A percentile compares a stretch with the other conserved stretches of the same genome.
Evolutionary conservation across 2,113 vertebrate genomes (phyloP).

Genomic region (Psammodynastes pulverulentus): DNA sequence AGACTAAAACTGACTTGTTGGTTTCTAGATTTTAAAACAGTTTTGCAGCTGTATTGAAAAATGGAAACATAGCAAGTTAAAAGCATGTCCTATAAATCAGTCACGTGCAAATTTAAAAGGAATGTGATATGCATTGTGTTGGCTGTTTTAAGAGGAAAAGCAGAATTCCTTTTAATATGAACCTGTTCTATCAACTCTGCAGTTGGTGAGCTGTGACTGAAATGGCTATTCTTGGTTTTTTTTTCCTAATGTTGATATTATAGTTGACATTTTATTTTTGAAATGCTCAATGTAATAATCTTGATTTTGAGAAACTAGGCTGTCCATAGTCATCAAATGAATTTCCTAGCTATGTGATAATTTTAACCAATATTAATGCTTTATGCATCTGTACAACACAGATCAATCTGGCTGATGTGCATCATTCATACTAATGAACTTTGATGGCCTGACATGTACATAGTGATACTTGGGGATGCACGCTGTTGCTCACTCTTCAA

Average conservation of each 20-base stretch:
- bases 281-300: not conserved
- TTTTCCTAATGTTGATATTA: not conserved
- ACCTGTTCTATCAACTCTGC: not conserved
- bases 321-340: not conserved
- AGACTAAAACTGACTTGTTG: conserved; percentile 26
- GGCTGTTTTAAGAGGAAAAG: not conserved
- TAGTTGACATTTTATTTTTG: not conserved
- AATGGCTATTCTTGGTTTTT: not conserved
- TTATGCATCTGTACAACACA: not conserved
- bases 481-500: not conserved
- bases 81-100: not conserved
- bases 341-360: not conserved
- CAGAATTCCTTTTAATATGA: not conserved
- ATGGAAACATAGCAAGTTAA: conserved; percentile 10
- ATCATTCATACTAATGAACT: not conserved
- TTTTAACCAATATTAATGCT: not conserved
- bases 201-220: not conserved
- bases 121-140: not conserved
- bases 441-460: not conserved
- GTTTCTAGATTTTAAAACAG: not conserved
- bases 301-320: not conserved
- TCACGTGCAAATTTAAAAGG: conserved; percentile 15
- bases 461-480: not conserved
- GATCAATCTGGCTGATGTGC: not conserved
- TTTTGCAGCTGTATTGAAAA: conserved; percentile 10